phyloP scores from a whole-genome alignment of 2,113 vertebrate genomes.

The Sturnus vulgaris region DNA sequence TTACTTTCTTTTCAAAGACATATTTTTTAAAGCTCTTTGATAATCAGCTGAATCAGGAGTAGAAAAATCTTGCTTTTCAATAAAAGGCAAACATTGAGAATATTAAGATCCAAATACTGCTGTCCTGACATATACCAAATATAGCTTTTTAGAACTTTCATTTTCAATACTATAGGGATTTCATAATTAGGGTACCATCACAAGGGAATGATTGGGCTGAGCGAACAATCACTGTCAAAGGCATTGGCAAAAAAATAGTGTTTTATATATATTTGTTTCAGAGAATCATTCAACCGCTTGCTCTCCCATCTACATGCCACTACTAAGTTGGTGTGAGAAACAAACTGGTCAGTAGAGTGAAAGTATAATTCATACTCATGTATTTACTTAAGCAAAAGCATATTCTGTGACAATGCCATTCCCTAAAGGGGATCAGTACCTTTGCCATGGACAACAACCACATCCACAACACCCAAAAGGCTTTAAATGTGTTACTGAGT shows the following conservation, averaged over 20 bases:
- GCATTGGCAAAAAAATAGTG: fast-evolving
- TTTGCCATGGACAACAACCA: not conserved
- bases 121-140: not conserved
- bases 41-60: conserved; percentile 15
- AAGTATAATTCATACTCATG: not conserved
- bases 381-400: not conserved
- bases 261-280: not conserved
- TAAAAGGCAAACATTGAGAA: not conserved
- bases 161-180: not conserved
- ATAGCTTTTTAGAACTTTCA: not conserved
- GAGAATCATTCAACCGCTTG: not conserved
- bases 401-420: not conserved
- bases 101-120: conserved; percentile 42
- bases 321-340: not conserved
- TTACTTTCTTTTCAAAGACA: not conserved
- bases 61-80: not conserved
- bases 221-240: not conserved
- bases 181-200: not conserved
- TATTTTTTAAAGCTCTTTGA: not conserved
- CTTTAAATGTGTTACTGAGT: not conserved
- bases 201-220: not conserved
- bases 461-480: not conserved
- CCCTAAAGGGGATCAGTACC: not conserved
- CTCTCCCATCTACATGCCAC: not conserved
- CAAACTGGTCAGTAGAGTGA: not conserved